Percentiles rank a stretch among this genome's conserved stretches.
Conservation (phyloP, 2,113 vertebrate genomes). For the Amblyopsis rosae region DNA sequence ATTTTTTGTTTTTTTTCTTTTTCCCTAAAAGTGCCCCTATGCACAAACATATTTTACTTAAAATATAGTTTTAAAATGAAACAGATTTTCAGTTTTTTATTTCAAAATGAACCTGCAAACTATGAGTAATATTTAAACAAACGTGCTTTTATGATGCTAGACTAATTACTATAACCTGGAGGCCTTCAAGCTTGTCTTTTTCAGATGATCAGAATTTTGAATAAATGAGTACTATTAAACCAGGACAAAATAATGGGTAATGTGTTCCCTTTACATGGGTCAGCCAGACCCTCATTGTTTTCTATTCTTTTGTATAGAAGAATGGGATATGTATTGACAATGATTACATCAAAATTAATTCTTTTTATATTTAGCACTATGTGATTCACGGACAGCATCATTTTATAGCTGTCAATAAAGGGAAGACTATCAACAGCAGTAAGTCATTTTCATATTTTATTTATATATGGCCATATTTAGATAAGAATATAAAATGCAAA, state of each 20-base stretch:
- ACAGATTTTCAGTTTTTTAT: conserved; percentile 24
- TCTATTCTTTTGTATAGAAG: neutral
- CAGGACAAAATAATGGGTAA: neutral
- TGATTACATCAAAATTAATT: neutral
- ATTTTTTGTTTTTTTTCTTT: conserved; percentile 42
- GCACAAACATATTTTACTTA: conserved; percentile 58
- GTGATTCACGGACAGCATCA: neutral
- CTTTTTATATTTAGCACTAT: neutral
- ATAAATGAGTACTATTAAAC: conserved; percentile 30
- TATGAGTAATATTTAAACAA: conserved; percentile 41
- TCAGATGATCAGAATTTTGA: conserved; percentile 31
- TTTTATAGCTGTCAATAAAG: no score
- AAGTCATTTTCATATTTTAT: neutral
- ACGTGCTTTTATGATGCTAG: conserved; percentile 61
- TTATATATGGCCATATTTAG: neutral
- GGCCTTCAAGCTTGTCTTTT: conserved; percentile 56
- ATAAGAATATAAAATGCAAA: no score
- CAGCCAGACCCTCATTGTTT: neutral
- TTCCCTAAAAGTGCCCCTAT: conserved; percentile 75
- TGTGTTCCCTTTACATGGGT: neutral
- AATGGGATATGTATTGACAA: neutral
- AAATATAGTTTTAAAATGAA: conserved; percentile 20
- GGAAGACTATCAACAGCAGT: neutral
- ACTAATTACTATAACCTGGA: conserved; percentile 51
- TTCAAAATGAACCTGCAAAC: conserved; percentile 56